Evolutionary conservation across 2,113 vertebrate species (phyloP), one percentile per base, ranked within the genome.

Genomic region (Dissostichus mawsoni): DNA sequence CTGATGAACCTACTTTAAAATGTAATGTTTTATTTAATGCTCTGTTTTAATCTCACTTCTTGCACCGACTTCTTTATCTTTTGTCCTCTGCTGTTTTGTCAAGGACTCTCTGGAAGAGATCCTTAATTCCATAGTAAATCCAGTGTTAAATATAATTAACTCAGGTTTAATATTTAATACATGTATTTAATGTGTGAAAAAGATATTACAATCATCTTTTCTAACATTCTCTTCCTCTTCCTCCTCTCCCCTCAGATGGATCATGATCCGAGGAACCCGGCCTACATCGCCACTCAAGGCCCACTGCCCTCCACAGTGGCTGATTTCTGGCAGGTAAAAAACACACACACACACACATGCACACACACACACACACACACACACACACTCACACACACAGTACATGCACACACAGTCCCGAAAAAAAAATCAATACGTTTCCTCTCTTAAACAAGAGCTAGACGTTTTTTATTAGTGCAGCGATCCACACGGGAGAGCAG

Each of bases 321-420:
- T 3, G 98, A 99, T 89, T 99, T 99, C 94, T 99, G 98, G 98
- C 98, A 99, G 97, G 98, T 98, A 93, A 94, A 44, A 14, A 6
- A 72, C 59, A 75, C 74, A 69, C 48, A 50, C 33, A 71, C 5
- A 64, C 33, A 25, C 25, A 25, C 25, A 25, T 0, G 2, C 25
- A 25, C 63, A n/a, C 14, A 47, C 23, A 23, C 23, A 23, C 23
- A 25, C 2, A 25, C 25, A 25, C 25, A 75, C 47, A 58, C 25
- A 25, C 25, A 25, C n/a, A 44, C 48, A 23, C 9, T 4, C 36
- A 13, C 53, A 44, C 63, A 41, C 63, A n/a, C 14, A 47, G 56
- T 33, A 51, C 41, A 8, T 1, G 7, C 11, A 75, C 47, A 58
- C 29, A 29, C 29, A 4, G 29, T 29, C 29, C 3, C 3, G 29